Evolutionary conservation across 2,888 invertebrate genomes (phyloP).

Genomic region (Tiliacea aurago): DNA sequence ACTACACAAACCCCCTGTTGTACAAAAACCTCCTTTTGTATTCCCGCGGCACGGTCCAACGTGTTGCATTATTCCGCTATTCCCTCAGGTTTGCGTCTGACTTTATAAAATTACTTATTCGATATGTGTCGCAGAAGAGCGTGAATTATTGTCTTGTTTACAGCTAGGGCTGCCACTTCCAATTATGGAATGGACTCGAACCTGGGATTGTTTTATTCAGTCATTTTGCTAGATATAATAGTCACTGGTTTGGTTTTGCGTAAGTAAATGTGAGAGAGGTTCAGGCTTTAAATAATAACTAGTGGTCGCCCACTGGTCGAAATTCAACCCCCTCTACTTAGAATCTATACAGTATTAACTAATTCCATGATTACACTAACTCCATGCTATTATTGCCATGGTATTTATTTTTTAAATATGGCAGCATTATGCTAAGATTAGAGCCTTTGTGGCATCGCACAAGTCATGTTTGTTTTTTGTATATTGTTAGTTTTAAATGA

Average conservation of each 20-base stretch:
- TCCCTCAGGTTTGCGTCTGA: constrained; percentile 61
- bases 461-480: no score
- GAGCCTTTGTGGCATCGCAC: no score
- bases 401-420: no score
- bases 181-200: constrained; percentile 48
- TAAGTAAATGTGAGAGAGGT: neutral
- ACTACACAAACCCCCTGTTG: constrained; percentile 6
- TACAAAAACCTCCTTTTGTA: constrained; percentile 52
- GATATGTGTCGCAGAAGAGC: constrained; percentile 62
- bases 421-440: no score
- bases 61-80: constrained; percentile 65
- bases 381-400: no score
- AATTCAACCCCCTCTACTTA: no score
- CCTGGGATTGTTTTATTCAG: constrained; percentile 17
- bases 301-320: no score
- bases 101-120: constrained; percentile 68
- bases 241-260: neutral
- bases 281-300: neutral
- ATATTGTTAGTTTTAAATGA: no score
- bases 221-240: constrained; percentile 11
- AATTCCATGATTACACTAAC: no score
- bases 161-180: constrained; percentile 57
- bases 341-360: no score
- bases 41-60: constrained; percentile 53
- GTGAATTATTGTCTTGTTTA: constrained; percentile 67